Conservation (phyloP, 2,888 invertebrate species). For the Macropis europaea region DNA sequence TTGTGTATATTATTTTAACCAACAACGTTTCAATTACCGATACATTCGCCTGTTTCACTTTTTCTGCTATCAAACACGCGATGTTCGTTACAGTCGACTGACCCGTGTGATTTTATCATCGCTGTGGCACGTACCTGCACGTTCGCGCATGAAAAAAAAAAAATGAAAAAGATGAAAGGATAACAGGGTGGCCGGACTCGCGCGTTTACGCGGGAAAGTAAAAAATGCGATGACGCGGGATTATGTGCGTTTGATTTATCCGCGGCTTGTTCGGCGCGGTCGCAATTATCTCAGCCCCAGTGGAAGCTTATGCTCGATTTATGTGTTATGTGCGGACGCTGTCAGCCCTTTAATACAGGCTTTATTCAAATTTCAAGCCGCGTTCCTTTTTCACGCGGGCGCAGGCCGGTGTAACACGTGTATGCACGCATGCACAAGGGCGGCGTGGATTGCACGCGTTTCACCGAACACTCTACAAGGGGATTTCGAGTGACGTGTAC, state of each 20-base stretch:
- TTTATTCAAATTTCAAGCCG: not conserved
- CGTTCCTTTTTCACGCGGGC: not conserved
- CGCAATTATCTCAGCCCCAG: not conserved
- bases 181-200: not conserved
- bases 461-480: slow-evolving; percentile 12
- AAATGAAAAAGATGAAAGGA: not conserved
- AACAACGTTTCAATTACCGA: not conserved
- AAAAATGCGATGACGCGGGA: slow-evolving; percentile 1
- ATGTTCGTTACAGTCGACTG: slow-evolving; percentile 2
- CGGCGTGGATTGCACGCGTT: slow-evolving; percentile 20
- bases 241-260: slow-evolving; percentile 6
- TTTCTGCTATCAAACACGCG: not conserved
- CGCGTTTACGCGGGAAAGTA: not conserved
- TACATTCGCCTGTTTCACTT: not conserved
- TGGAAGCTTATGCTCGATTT: not conserved
- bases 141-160: not conserved
- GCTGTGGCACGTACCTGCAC: not conserved
- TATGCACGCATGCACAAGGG: slow-evolving; percentile 1
- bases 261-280: no score
- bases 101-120: not conserved
- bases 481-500: slow-evolving; percentile 35
- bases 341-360: slow-evolving; percentile 1
- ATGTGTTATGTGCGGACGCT: not conserved
- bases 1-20: not conserved
- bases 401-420: slow-evolving; percentile 23